These are phyloP conservation scores for Podarcis cretensis DNA, from an alignment of 2,113 vertebrate genomes.

Conservation along the genomic window DNA sequence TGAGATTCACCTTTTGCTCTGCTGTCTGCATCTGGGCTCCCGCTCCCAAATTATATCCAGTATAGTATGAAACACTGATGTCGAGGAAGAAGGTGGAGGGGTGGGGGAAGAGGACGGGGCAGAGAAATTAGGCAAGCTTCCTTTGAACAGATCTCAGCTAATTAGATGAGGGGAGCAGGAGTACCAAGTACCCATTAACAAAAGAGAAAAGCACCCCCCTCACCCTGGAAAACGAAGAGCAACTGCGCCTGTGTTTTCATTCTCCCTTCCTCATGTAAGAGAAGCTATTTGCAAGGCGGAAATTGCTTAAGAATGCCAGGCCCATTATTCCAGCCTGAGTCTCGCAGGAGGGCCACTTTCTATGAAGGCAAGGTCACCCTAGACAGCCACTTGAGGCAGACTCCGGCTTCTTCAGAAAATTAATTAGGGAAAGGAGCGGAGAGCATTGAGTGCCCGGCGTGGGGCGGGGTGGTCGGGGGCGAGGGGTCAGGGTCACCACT, in stretches of 20 bases:
- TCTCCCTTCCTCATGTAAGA: background rate
- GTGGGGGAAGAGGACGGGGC: background rate
- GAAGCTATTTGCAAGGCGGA: slow-evolving; percentile 9
- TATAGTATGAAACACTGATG: background rate
- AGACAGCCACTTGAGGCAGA: slow-evolving; percentile 42
- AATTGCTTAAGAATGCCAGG: background rate
- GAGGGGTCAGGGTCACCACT: too few relatives aligned
- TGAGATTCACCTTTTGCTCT: background rate
- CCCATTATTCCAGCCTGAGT: background rate
- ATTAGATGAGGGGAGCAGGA: slow-evolving; percentile 20
- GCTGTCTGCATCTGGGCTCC: background rate
- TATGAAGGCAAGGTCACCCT: background rate
- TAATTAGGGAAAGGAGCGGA: slow-evolving; percentile 1
- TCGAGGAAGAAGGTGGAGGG: background rate
- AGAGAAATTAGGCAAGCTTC: background rate
- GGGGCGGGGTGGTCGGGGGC: background rate
- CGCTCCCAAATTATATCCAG: background rate
- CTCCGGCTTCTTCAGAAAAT: slow-evolving; percentile 11
- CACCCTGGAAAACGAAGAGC: background rate
- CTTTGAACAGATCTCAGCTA: slow-evolving; percentile 27
- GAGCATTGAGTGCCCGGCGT: background rate
- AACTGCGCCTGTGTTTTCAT: background rate
- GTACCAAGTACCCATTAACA: background rate
- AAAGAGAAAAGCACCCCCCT: background rate
- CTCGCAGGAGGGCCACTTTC: background rate